Percentiles rank a stretch among this genome's conserved stretches.
Conservation (phyloP, 2,888 invertebrate species). For the Lepidochrysops patricia region DNA sequence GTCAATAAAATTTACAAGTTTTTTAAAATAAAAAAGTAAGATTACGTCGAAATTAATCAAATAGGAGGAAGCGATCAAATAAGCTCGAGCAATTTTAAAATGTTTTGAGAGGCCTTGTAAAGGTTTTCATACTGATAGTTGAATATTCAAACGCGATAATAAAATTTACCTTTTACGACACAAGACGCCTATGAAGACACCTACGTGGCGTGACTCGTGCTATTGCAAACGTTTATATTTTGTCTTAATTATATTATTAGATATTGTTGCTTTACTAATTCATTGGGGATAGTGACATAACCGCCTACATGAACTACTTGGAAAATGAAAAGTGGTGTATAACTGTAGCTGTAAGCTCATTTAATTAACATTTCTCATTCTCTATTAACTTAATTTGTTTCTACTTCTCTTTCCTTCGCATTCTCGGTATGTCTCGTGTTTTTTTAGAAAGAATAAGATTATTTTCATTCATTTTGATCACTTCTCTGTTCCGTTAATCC, state of each 20-base stretch:
- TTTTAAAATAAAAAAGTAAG: too few species aligned
- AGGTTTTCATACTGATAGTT: conserved; percentile 1
- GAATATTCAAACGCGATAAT: conserved; percentile 6
- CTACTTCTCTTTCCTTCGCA: too few species aligned
- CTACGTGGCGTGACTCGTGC: background rate
- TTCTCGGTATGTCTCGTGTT: too few species aligned
- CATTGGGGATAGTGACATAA: background rate
- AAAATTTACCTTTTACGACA: conserved; percentile 7
- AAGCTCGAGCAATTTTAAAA: background rate
- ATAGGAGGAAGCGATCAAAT: background rate
- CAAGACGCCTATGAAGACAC: background rate
- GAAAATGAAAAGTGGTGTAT: too few species aligned
- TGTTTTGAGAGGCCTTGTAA: background rate
- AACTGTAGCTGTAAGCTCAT: too few species aligned
- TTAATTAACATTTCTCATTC: too few species aligned
- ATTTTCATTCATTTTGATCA: too few species aligned
- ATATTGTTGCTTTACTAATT: background rate
- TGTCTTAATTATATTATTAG: background rate
- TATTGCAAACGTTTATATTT: background rate
- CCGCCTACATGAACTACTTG: background rate
- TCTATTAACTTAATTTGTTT: too few species aligned
- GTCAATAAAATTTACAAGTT: background rate
- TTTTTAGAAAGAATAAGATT: too few species aligned
- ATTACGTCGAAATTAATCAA: too few species aligned
- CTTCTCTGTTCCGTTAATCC: too few species aligned